Evolutionary conservation across 2,888 invertebrate genomes (phyloP), one percentile per base, ranked within the genome.

Genomic region (Sminthurides aquaticus): DNA sequence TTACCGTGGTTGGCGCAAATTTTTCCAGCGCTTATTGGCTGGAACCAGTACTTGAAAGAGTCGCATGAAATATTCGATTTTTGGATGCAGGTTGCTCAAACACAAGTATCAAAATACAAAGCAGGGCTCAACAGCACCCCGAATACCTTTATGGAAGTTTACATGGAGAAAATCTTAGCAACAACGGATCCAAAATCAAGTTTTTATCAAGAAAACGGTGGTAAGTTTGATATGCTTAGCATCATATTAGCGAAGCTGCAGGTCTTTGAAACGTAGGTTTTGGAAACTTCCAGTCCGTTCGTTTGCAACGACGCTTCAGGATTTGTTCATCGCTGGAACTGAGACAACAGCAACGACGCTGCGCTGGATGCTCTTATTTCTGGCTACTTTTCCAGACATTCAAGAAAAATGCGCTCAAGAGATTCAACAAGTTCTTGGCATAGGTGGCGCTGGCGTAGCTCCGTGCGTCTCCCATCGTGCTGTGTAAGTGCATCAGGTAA

Each of bases 271-370:
- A 26, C 3, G 28, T 61, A 22, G 5, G 29, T 43, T 29, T 24
- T 20, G 5, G 5, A 34, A 49, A 43, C n/a, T 55, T 60, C 3
- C 26, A 71, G 69, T 55, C 25, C 57, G 26, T 11, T 67, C 66
- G 2, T 49, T 71, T 15, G 70, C 69, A 1, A 54, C 65, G 0
- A 66, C 65, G 11, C 49, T 71, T 2, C 70, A 71, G 59, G 71
- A 71, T 64, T 49, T 71, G 2, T 71, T 70, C 60, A 67, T 70
- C 18, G 71, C 67, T 18, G 70, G 69, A 11, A 64, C 62, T 20
- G 71, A 71, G 57, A 71, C 71, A 1, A 67, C 69, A 3, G 58
- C 71, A 0, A 67, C 66, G 1, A 69, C 70, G 2, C 28, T 71
- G 1, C 61, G 59, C 43, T 71, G 71, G 71, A 58, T 64, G 18